Base-by-base conservation (phyloP, 2,888 invertebrate species). In the Masnerella sp. region DNA sequence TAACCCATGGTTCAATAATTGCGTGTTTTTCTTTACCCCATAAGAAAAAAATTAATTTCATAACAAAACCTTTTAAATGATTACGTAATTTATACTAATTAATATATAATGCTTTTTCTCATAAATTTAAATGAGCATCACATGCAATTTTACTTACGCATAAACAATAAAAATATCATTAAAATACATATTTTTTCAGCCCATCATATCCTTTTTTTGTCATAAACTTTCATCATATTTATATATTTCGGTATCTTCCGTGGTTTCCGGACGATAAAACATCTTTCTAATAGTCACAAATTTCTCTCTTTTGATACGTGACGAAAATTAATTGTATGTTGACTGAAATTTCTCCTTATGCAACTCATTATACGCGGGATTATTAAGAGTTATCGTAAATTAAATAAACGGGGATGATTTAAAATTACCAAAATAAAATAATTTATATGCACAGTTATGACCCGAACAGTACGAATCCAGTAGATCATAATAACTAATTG, bases 401-500 rank as follows among this genome's bases (percentile, higher is more conserved):
- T n/a, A n/a, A n/a, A n/a, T n/a, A n/a, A n/a, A n/a, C n/a, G n/a
- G n/a, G n/a, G n/a, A n/a, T n/a, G n/a, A n/a, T n/a, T n/a, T n/a
- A n/a, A n/a, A n/a, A n/a, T n/a, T n/a, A n/a, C n/a, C n/a, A n/a
- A n/a, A n/a, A n/a, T n/a, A n/a, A n/a, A n/a, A n/a, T n/a, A n/a
- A n/a, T n/a, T n/a, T n/a, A n/a, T n/a, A n/a, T n/a, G n/a, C n/a
- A n/a, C n/a, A n/a, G n/a, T n/a, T n/a, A n/a, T n/a, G n/a, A n/a
- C n/a, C n/a, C n/a, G n/a, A n/a, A n/a, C n/a, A n/a, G n/a, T n/a
- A n/a, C n/a, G n/a, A n/a, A n/a, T n/a, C n/a, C n/a, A n/a, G n/a
- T n/a, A n/a, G n/a, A n/a, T n/a, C n/a, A n/a, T 58, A 18, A 56
- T 54, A 64, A 52, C 59, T 38, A 45, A 72, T 65, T 40, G 54